Base-by-base conservation (phyloP, 2,888 invertebrate species). In the Ectemnius cavifrons region DNA sequence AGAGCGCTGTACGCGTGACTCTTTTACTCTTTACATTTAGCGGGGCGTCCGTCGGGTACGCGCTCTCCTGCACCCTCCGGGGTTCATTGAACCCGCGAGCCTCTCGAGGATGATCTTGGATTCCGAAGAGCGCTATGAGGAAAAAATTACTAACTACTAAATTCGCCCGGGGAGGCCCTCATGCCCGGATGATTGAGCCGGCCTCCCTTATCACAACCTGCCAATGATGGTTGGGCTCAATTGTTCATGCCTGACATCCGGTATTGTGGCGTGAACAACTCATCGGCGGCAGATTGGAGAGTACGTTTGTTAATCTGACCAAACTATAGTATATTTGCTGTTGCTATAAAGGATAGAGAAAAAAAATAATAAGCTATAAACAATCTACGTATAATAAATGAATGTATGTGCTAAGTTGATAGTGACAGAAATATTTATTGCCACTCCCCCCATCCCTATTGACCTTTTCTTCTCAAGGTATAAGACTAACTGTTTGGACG, bases 221-320 rank as follows among this genome's bases (percentile, higher is more conserved):
- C 91, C 91, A 85, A 81, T 75, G 87, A 89, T 91, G 90, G 90
- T 90, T 20, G 93, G 93, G 93, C 93, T 93, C 93, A 93, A 92
- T 92, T 91, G 90, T 88, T 92, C 90, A 90, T 90, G 91, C 89
- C 89, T 85, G 83, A 89, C 86, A 89, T 92, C 92, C 92, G 93
- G 92, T 86, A 86, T 70, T 13, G 20, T 67, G 81, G 86, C 84
- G 80, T 82, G 84, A 85, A 81, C 79, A 85, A 81, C 82, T 81
- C 86, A 87, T 89, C 84, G 69, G 73, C 84, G 88, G 85, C 88
- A 87, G 88, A 88, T 87, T 87, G 86, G 82, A 81, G 83, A 86
- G 66, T 75, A 84, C 84, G 71, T 89, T 91, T 89, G 87, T 89
- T 88, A 87, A 87, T 89, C 84, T 85, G 89, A 88, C 87, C 88